Evolutionary conservation across 2,113 vertebrate species (phyloP).

Genomic region (Chaetura pelagica): DNA sequence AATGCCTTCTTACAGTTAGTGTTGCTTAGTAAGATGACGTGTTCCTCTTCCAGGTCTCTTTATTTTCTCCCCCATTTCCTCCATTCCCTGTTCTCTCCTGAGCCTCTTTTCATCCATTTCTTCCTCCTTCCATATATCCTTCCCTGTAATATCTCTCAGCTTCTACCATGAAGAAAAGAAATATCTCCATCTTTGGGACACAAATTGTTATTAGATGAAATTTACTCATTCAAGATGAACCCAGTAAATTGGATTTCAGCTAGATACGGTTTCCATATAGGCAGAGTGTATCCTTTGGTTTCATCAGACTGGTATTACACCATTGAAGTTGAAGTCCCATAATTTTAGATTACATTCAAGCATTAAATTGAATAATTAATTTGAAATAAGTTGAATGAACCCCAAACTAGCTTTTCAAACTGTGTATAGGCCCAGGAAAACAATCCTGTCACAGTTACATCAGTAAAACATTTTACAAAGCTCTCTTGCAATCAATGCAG

Average conservation of each 20-base stretch:
- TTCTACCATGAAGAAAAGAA: neutral
- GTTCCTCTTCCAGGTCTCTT: neutral
- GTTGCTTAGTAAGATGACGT: neutral
- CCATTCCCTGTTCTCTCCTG: neutral
- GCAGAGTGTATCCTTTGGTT: neutral
- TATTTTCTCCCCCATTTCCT: accelerated
- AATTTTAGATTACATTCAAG: neutral
- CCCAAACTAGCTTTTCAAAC: neutral
- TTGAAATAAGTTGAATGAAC: neutral
- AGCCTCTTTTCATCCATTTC: neutral
- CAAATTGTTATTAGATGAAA: neutral
- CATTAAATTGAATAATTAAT: neutral
- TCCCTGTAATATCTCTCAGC: neutral
- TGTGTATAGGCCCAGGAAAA: neutral
- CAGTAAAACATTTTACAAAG: neutral
- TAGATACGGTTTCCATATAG: neutral
- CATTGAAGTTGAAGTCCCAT: neutral
- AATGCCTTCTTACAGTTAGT: neutral
- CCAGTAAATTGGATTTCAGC: neutral
- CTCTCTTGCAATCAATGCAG: accelerated
- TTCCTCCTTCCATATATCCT: neutral
- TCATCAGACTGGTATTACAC: neutral
- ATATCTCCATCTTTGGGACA: neutral
- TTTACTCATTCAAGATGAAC: neutral
- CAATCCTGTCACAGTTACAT: neutral